A percentile compares a stretch with the other conserved stretches of the same genome.
Conservation (phyloP, 1,140 invertebrate genomes). For the Akabosia matsudoensis region DNA sequence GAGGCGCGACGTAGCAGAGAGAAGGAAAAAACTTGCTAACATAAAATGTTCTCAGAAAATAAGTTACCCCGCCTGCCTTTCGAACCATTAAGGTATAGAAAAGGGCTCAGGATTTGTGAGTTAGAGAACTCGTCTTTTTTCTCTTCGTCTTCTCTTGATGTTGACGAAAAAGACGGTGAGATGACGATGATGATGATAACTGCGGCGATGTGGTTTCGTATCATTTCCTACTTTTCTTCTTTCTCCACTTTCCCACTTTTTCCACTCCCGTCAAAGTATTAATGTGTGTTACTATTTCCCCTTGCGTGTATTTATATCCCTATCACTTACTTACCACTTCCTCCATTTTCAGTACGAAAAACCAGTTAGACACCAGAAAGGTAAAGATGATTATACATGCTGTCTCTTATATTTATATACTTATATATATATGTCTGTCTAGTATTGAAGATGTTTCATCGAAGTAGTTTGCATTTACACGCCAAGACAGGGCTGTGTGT, state of each 20-base stretch:
- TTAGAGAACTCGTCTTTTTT: not conserved
- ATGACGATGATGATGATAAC: not conserved
- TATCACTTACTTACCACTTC: not conserved
- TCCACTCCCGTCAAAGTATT: not conserved
- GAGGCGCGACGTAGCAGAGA: not conserved
- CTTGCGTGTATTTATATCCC: not conserved
- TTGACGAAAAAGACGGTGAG: not conserved
- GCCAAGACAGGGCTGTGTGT: not conserved
- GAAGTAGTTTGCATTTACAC: not conserved
- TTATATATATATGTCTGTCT: not conserved
- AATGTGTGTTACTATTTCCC: too few relatives aligned
- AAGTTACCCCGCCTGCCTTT: constrained; percentile 9
- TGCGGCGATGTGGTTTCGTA: not conserved
- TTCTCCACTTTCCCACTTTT: not conserved
- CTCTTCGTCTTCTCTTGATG: not conserved
- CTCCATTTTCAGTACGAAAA: too few relatives aligned
- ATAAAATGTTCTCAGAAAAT: constrained; percentile 1
- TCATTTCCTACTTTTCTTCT: not conserved
- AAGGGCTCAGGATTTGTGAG: not conserved
- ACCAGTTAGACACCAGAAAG: too few relatives aligned
- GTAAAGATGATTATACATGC: too few relatives aligned
- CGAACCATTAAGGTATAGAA: not conserved
- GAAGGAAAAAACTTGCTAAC: not conserved
- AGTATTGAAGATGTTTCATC: not conserved
- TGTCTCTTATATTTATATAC: too few relatives aligned